Evolutionary conservation across 2,113 vertebrate genomes (phyloP), one percentile per base, ranked within the genome.

Genomic region (Chroicocephalus ridibundus): DNA sequence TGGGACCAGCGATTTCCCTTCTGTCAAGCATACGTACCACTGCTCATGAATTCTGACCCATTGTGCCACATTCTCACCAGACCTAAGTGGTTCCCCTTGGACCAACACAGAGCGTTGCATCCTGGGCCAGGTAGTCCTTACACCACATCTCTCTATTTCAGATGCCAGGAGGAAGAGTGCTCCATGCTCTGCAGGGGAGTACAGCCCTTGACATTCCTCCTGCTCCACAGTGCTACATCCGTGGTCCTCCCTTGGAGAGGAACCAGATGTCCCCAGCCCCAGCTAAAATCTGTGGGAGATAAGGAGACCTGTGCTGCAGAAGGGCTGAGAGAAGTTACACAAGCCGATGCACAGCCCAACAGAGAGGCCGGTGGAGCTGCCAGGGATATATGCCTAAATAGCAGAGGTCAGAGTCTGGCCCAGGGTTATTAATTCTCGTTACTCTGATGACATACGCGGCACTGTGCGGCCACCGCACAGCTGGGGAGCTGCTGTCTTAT

Each of bases 401-500:
- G 75, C 46, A 88, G 92, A 96, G 92, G 88, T 88, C 95, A 96
- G 91, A 94, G 71, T 85, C 83, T 95, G 96, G 89, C 86, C 84
- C 66, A 7, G 42, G 29, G n/a, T 93, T 91, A 62, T 95, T 92
- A 89, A 86, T 95, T 94, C 94, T 94, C 21, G 6, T 94, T 95
- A 55, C 44, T 95, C 46, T 0, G 7, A 93, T 95, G 94, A 94
- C 86, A 94, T 46, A 86, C 2, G 0, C 16, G 1, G 91, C 84
- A 82, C 75, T 88, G 96, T 80, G 94, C 87, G 89, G 91, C 95
- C 89, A n/a, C 83, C 19, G 86, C 80, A 90, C 94, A 93, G 95
- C 95, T 94, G 93, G 95, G 87, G 88, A 97, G 89, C 94, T 89
- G 93, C 91, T 94, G 77, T 61, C 93, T 94, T 96, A 95, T 96